Conservation (phyloP, 2,888 invertebrate genomes). For the Agrochola lychnidis region DNA sequence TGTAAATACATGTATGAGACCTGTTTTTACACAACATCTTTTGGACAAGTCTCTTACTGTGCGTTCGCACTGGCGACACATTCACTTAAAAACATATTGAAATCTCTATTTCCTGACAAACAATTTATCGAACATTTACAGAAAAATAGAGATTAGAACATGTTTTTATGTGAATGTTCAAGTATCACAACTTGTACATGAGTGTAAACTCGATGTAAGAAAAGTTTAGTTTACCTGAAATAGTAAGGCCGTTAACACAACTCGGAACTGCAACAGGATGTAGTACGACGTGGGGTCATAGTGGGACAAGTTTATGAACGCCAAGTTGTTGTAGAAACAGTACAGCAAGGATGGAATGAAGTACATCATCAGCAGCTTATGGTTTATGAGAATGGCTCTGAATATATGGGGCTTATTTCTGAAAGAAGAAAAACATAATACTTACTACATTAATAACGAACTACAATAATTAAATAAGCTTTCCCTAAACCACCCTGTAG, state of each 20-base stretch:
- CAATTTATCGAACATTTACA: too few relatives aligned
- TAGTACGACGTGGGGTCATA: constrained; percentile 99
- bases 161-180: not conserved
- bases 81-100: too few relatives aligned
- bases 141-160: too few relatives aligned
- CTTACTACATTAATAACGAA: not conserved
- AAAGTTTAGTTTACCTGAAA: constrained; percentile 93
- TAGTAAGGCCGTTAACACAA: constrained; percentile 97
- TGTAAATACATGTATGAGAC: not conserved
- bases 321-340: constrained; percentile 98
- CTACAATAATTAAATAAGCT: not conserved
- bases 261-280: constrained; percentile 96
- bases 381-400: constrained; percentile 90
- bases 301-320: constrained; percentile 96
- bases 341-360: constrained; percentile 97
- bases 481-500: not conserved
- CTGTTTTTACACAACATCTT: too few relatives aligned
- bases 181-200: not conserved
- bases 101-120: too few relatives aligned
- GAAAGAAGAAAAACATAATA: constrained; percentile 79
- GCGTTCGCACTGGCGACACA: too few relatives aligned
- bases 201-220: not conserved
- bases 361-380: constrained; percentile 94
- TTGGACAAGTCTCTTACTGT: not conserved
- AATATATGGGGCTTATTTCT: constrained; percentile 92